phyloP scores from a whole-genome alignment of 2,888 invertebrate genomes.

The Neoascia interrupta region DNA sequence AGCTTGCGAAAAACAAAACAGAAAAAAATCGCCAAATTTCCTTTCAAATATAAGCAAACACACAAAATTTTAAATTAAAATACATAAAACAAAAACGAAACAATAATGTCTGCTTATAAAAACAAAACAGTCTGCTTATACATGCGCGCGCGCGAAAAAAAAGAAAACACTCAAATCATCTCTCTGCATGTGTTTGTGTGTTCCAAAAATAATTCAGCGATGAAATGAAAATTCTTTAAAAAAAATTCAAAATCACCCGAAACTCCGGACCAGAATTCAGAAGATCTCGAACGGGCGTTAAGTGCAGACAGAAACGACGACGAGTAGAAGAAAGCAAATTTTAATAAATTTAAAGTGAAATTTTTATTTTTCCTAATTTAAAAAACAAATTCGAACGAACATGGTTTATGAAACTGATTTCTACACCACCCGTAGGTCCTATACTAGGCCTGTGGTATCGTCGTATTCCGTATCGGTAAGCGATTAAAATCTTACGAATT shows the following conservation, averaged over 20 bases:
- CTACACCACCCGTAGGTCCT: constrained; percentile 92
- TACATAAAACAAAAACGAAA: constrained; percentile 3
- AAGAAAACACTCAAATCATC: constrained; percentile 21
- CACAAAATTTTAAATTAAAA: constrained; percentile 23
- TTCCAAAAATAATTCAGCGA: constrained; percentile 79
- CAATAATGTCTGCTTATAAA: not conserved
- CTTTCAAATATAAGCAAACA: constrained; percentile 41
- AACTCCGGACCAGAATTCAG: constrained; percentile 75
- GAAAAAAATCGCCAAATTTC: constrained; percentile 1
- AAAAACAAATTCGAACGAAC: constrained; percentile 77
- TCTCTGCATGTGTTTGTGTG: constrained; percentile 50
- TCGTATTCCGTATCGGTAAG: constrained; percentile 92
- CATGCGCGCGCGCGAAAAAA: constrained; percentile 47
- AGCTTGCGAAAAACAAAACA: no score
- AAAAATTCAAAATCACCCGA: constrained; percentile 75
- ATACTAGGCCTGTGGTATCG: constrained; percentile 84
- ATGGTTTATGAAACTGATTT: constrained; percentile 97
- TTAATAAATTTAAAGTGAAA: constrained; percentile 54
- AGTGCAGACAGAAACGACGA: constrained; percentile 77
- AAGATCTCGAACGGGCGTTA: constrained; percentile 79
- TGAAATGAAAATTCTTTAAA: constrained; percentile 71
- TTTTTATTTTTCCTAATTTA: constrained; percentile 46
- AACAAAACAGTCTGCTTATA: constrained; percentile 1
- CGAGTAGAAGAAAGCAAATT: constrained; percentile 71
- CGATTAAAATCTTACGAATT: constrained; percentile 71